Conservation (phyloP, 2,797 vertebrate genomes). For the Astyanax mexicanus region DNA sequence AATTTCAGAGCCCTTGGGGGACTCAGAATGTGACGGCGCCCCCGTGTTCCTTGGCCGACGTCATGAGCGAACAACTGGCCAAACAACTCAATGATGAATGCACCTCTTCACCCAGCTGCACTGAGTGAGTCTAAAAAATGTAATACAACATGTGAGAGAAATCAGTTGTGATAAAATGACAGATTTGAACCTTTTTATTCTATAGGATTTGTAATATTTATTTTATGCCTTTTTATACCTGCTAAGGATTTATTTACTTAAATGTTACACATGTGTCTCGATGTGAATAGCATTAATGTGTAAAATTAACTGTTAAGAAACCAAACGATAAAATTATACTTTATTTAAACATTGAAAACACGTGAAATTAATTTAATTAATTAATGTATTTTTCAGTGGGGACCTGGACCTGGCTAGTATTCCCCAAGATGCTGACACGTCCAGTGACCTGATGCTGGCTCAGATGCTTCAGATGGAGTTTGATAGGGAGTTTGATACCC, state of each 20-base stretch:
- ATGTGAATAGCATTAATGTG: too few relatives aligned
- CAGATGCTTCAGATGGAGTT: constrained; percentile 98
- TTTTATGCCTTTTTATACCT: too few relatives aligned
- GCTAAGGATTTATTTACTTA: too few relatives aligned
- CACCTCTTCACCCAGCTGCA: constrained; percentile 70
- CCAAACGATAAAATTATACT: too few relatives aligned
- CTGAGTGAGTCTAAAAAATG: constrained; percentile 78
- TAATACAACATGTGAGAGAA: too few relatives aligned
- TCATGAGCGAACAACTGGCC: constrained; percentile 96
- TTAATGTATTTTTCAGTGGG: constrained; percentile 69
- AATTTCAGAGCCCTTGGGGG: constrained; percentile 87
- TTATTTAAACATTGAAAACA: too few relatives aligned
- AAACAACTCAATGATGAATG: constrained; percentile 90
- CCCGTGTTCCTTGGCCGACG: constrained; percentile 89
- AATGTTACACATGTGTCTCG: too few relatives aligned
- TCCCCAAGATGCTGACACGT: constrained; percentile 84
- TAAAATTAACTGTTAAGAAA: too few relatives aligned
- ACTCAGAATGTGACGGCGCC: constrained; percentile 63
- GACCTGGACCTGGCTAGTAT: constrained; percentile 75
- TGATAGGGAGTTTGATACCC: constrained; percentile 92
- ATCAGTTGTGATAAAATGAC: too few relatives aligned
- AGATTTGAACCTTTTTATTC: too few relatives aligned
- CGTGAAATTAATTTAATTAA: too few relatives aligned
- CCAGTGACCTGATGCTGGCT: constrained; percentile 93
- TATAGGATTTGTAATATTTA: too few relatives aligned